Conservation (phyloP, 2,797 vertebrate species). For the Cuculus canorus region DNA sequence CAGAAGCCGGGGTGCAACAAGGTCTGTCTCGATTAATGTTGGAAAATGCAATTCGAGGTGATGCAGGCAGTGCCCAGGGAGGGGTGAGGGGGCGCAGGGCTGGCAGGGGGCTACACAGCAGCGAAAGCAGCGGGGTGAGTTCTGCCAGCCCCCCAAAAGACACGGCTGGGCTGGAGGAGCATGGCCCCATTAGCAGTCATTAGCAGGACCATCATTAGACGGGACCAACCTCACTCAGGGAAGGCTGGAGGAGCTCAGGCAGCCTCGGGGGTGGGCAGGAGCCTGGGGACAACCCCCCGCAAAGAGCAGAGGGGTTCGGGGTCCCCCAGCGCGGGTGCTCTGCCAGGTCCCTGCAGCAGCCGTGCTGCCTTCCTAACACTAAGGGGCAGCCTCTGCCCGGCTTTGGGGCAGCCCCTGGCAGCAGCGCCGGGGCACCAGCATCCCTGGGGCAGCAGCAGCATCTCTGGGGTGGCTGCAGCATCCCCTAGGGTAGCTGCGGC, state of each 20-base stretch:
- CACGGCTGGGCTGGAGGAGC: too few species aligned
- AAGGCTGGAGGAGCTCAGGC: not conserved
- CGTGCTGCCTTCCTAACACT: constrained; percentile 40
- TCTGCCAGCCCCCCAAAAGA: too few species aligned
- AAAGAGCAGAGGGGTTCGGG: not conserved
- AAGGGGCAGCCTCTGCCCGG: constrained; percentile 69
- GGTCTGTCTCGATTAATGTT: rapidly evolving
- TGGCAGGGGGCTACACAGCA: too few species aligned
- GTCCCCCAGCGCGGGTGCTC: not conserved
- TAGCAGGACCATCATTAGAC: too few species aligned
- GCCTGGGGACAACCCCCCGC: not conserved
- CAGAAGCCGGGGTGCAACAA: not conserved
- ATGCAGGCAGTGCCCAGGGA: not conserved
- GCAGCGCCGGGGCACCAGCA: not conserved
- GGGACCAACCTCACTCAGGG: not conserved
- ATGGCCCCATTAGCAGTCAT: too few species aligned
- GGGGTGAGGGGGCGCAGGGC: not conserved
- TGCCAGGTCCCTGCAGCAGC: not conserved
- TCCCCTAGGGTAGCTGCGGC: not conserved
- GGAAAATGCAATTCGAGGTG: rapidly evolving
- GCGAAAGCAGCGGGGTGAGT: too few species aligned
- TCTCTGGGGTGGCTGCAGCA: not conserved
- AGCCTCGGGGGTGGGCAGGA: not conserved
- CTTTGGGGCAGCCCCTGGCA: constrained; percentile 21
- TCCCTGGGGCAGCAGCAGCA: not conserved